Base-by-base conservation (phyloP, 2,113 vertebrate species). In the Garra rufa region DNA sequence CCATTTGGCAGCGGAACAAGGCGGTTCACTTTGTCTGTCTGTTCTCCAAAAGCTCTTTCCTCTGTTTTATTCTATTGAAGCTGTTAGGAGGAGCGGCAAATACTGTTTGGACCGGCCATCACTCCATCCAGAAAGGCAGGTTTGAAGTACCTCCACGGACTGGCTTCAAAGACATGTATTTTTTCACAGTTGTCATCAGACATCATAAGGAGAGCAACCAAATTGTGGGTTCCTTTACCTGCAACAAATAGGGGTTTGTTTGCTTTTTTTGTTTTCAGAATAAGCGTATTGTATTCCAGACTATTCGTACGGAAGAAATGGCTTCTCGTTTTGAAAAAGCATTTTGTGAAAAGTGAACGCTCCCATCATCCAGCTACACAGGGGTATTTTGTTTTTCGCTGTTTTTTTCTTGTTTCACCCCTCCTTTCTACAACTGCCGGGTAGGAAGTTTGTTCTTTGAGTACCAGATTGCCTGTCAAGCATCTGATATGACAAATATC, bases 401-500 rank as follows among this genome's bases (percentile, higher is more conserved):
- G 3, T 52, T 80, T 83, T 34, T 77, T 73, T 69, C 75, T 83
- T 48, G 7, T 81, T 85, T 83, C 82, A 55, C 70, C 78, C 78
- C 69, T 86, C 86, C 76, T 86, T 76, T 88, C 87, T 89, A 84
- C 21, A 86, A 87, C 83, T 85, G 85, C 84, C 78, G 85, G 86
- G 87, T 85, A 89, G 88, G 86, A 82, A 89, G 87, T 91, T 90
- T 41, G 65, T 41, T 90, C 89, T 90, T 88, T 55, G 88, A 83
- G 86, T 85, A 86, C 85, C 89, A 90, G 90, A 91, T 92, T 90
- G 90, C 91, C 92, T 91, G 90, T 89, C 91, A 93, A 89, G 89
- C 88, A 90, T 90, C 91, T 93, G 87, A 93, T 91, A 91, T 92
- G 90, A 93, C 90, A 81, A 91, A 91, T 91, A 92, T 92, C 89